Base-by-base conservation (phyloP, 2,797 vertebrate species). In the Valencia hispanica region DNA sequence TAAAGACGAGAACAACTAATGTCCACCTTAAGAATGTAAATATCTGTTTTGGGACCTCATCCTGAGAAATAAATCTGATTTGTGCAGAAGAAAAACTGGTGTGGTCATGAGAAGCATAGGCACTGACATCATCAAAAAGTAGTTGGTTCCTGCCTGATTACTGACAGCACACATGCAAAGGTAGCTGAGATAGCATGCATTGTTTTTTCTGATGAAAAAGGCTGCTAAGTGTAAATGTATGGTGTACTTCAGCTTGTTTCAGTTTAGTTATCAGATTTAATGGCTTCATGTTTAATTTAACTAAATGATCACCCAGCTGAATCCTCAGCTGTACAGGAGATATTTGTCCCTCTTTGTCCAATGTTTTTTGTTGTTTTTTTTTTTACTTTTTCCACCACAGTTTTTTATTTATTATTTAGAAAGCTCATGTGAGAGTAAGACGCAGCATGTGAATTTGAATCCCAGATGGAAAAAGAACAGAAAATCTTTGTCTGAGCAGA, bases 401-500 rank as follows among this genome's bases (percentile, higher is more conserved):
- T 51, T 50, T 8, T n/a, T 61, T 76, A n/a, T 51, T 78, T 79
- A 79, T 77, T 73, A 87, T 77, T 71, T 76, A 86, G 76, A 81
- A 73, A 75, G 20, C 68, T 79, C 0, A 4, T 74, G 25, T 77
- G 77, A 41, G 70, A 68, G 66, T 45, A 72, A 76, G 48, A 17
- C 63, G 72, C 72, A 63, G 59, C 70, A 15, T 15, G 22, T 85
- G 86, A 79, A 79, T 77, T 78, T 18, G 22, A 66, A 66, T 77
- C 73, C 36, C 61, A 73, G 73, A 86, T 57, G 53, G 39, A 77
- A 68, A 79, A 63, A 71, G 70, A n/a, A 73, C 53, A 61, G 12
- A 27, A 48, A 18, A 5, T 78, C n/a, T 34, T 82, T 81, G 80
- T 75, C 72, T 73, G 57, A 70, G 71, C 20, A 17, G 27, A 7